phyloP scores from a whole-genome alignment of 2,888 invertebrate genomes.

The Electrophaes corylata region DNA sequence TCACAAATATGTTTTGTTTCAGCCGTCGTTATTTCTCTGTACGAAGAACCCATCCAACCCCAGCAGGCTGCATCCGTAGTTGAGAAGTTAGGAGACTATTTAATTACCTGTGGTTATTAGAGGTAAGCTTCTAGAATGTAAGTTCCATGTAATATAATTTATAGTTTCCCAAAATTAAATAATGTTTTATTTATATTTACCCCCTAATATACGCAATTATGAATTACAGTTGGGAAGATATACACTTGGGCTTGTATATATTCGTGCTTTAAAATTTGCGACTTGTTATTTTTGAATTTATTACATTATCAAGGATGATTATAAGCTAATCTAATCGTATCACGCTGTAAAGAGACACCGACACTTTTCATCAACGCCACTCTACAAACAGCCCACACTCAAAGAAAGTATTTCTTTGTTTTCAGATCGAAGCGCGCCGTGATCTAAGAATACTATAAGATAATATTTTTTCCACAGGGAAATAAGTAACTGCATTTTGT shows the following conservation, averaged over 20 bases:
- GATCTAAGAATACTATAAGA: constrained; percentile 85
- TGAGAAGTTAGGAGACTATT: constrained; percentile 98
- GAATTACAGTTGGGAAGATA: neutral
- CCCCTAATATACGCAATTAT: neutral
- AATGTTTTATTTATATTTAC: neutral
- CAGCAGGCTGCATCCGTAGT: constrained; percentile 98
- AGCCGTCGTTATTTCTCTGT: constrained; percentile 97
- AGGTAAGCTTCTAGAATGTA: constrained; percentile 73
- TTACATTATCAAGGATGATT: neutral
- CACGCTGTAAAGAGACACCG: neutral
- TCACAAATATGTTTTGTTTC: constrained; percentile 72
- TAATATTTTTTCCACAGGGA: constrained; percentile 85
- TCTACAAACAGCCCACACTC: constrained; percentile 8
- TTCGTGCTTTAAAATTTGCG: neutral
- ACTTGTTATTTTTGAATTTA: no score
- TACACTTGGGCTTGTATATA: no score
- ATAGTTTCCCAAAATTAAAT: neutral
- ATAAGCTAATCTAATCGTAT: neutral
- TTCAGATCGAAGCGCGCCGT: constrained; percentile 83
- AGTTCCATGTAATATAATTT: neutral
- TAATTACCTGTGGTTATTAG: constrained; percentile 98
- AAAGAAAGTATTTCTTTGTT: constrained; percentile 52
- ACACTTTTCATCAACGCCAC: neutral
- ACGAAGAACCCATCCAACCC: constrained; percentile 98
- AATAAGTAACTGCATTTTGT: constrained; percentile 86